phyloP scores from a whole-genome alignment of 1,140 invertebrate species.

The Danaus melanippus region DNA sequence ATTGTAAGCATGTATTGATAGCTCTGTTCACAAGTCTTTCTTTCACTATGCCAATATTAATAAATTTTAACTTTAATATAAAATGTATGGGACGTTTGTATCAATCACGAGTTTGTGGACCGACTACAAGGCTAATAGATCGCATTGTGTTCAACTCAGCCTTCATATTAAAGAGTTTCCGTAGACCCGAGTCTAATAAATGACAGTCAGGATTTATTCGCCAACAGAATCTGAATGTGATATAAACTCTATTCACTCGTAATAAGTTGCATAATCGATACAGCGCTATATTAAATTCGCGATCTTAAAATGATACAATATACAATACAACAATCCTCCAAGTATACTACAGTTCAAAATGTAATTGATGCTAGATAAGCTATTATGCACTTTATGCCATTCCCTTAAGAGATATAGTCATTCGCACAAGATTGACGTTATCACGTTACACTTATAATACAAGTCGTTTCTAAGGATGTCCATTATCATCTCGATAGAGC shows the following conservation, averaged over 20 bases:
- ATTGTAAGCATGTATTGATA: too few species aligned
- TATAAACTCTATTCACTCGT: constrained; percentile 22
- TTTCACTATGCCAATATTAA: too few species aligned
- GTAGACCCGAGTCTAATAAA: constrained; percentile 45
- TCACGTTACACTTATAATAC: constrained; percentile 19
- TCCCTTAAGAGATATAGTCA: constrained; percentile 28
- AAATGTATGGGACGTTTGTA: too few species aligned
- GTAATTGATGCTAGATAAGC: constrained; percentile 19
- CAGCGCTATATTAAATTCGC: constrained; percentile 29
- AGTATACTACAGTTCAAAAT: constrained; percentile 39
- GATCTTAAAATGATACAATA: constrained; percentile 45
- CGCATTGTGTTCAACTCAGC: constrained; percentile 38
- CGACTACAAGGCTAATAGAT: constrained; percentile 37
- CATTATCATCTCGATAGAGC: constrained; percentile 33
- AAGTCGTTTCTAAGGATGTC: constrained; percentile 39
- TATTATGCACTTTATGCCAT: constrained; percentile 25
- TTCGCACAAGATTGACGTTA: constrained; percentile 16
- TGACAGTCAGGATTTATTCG: constrained; percentile 49
- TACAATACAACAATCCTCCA: constrained; percentile 26
- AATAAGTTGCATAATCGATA: constrained; percentile 27
- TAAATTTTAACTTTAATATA: too few species aligned
- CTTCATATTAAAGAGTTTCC: constrained; percentile 50
- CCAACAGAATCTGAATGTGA: constrained; percentile 4
- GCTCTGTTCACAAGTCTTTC: too few species aligned
- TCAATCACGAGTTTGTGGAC: constrained; percentile 13